Evolutionary conservation across 2,113 vertebrate species (phyloP).

Genomic region (Macrotis lagotis): DNA sequence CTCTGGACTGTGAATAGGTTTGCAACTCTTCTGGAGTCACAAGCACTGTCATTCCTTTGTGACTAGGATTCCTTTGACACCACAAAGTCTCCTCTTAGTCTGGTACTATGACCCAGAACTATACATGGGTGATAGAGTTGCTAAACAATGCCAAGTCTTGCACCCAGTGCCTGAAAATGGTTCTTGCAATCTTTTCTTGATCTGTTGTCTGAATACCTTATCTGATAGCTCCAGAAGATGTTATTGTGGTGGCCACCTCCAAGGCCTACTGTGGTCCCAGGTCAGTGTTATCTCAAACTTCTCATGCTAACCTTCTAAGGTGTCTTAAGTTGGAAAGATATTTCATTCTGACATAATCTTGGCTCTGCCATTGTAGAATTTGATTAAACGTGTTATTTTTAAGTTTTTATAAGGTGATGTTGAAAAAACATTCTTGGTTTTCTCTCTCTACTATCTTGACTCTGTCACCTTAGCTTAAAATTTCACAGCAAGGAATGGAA

Average conservation of each 20-base stretch:
- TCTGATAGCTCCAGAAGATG: background rate
- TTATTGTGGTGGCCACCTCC: background rate
- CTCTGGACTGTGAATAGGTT: background rate
- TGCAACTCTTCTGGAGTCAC: background rate
- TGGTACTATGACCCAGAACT: background rate
- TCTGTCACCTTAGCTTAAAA: background rate
- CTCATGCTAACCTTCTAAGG: background rate
- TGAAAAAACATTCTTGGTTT: background rate
- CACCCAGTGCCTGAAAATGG: background rate
- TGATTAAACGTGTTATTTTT: background rate
- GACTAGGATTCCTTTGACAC: background rate
- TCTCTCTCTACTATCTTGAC: background rate
- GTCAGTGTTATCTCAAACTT: background rate
- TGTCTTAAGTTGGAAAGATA: background rate
- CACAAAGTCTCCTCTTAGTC: background rate
- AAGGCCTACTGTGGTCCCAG: background rate
- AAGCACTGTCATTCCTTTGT: background rate
- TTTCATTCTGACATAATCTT: background rate
- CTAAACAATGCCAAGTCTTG: background rate
- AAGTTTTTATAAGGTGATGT: background rate
- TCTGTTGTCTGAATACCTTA: background rate
- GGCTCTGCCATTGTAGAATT: background rate
- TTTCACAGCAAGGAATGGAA: constrained; percentile 10
- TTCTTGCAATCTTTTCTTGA: background rate
- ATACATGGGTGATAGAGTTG: background rate